A percentile compares a stretch with the other conserved stretches of the same genome.
Conservation (phyloP, 1,140 invertebrate genomes). For the Caenorhabditis brenneri region DNA sequence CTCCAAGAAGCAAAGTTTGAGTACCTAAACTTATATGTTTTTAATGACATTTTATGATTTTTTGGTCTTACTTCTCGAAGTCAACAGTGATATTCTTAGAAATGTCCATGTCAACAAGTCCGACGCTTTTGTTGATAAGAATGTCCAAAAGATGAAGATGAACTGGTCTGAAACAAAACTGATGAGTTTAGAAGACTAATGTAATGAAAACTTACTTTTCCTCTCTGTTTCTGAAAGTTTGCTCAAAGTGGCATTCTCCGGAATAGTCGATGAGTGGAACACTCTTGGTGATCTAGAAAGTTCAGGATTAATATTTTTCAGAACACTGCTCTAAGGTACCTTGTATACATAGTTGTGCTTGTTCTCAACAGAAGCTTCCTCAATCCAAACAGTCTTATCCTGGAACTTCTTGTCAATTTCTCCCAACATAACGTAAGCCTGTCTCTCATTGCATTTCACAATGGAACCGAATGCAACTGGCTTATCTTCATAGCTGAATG, state of each 20-base stretch:
- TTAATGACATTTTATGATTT: neutral
- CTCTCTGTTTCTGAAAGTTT: neutral
- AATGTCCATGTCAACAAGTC: conserved; percentile 47
- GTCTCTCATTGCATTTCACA: conserved; percentile 22
- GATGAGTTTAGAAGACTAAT: neutral
- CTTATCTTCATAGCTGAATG: conserved; percentile 3
- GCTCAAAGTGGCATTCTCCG: conserved; percentile 37
- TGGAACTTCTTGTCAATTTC: conserved; percentile 26
- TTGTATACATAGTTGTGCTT: conserved; percentile 30
- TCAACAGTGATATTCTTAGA: conserved; percentile 55
- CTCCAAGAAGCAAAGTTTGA: conserved; percentile 38
- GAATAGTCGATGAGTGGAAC: conserved; percentile 25
- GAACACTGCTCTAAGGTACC: neutral
- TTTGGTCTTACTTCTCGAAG: conserved; percentile 9
- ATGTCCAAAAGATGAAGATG: conserved; percentile 50
- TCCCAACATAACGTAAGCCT: conserved; percentile 14
- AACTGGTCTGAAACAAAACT: neutral
- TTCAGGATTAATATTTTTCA: no score
- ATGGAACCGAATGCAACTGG: conserved; percentile 12
- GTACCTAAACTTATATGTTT: conserved; percentile 19
- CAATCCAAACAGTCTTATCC: conserved; percentile 38
- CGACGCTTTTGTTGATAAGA: conserved; percentile 51
- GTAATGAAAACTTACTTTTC: neutral
- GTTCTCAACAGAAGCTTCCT: conserved; percentile 3
- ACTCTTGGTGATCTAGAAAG: conserved; percentile 1